These are phyloP conservation scores for Machimus atricapillus DNA, from an alignment of 2,888 invertebrate species.

Conservation along the genomic window DNA sequence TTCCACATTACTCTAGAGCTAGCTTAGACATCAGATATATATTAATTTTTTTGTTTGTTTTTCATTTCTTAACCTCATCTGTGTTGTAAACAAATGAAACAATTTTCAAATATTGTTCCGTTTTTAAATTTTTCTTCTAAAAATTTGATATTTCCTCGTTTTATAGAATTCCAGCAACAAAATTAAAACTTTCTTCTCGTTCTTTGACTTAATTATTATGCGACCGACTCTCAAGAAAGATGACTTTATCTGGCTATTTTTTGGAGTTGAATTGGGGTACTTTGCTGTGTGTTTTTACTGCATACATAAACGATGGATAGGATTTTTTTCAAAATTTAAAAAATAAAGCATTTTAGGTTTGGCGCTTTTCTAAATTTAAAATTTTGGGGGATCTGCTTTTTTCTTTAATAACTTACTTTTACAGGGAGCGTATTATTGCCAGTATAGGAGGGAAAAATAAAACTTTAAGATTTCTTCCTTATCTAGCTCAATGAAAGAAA, in stretches of 20 bases:
- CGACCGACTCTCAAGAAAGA: background rate
- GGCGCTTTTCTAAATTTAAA: background rate
- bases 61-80: background rate
- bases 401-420: background rate
- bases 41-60: slow-evolving; percentile 21
- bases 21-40: slow-evolving; percentile 42
- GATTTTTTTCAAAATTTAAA: background rate
- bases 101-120: slow-evolving; percentile 11
- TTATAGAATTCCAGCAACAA: slow-evolving; percentile 44
- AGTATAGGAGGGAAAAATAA: background rate
- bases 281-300: too few relatives aligned
- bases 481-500: background rate
- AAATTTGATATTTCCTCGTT: slow-evolving; percentile 43
- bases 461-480: background rate
- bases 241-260: background rate
- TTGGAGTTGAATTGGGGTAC: background rate
- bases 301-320: background rate
- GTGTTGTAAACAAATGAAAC: background rate
- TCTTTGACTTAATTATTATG: slow-evolving; percentile 10
- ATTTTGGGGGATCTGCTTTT: background rate
- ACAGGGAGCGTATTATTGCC: background rate
- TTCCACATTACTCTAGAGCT: slow-evolving; percentile 26
- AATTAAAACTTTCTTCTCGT: background rate
- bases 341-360: background rate
- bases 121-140: slow-evolving; percentile 2